phyloP scores from a whole-genome alignment of 2,888 invertebrate species.

The Pecten maximus region DNA sequence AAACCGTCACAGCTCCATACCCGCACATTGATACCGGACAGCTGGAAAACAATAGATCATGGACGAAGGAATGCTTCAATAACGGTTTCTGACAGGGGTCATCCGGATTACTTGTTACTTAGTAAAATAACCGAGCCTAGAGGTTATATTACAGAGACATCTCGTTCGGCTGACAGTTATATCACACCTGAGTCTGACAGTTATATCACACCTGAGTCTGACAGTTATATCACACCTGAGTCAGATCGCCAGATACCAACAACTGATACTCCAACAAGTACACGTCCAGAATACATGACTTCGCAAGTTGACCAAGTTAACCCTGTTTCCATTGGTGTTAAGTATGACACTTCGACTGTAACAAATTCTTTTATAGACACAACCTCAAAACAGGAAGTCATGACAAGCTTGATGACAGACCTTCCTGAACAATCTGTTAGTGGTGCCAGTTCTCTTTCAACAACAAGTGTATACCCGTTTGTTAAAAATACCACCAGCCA shows the following conservation, averaged over 20 bases:
- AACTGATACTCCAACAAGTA: neutral
- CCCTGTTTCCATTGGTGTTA: neutral
- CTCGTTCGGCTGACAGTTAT: neutral
- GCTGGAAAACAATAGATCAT: neutral
- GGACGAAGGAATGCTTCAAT: neutral
- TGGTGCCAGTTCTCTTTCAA: neutral
- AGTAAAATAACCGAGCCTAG: neutral
- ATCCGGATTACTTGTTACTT: neutral
- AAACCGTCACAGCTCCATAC: neutral
- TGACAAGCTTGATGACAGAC: neutral
- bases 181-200: neutral
- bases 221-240: neutral
- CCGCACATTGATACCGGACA: neutral
- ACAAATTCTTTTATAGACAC: neutral
- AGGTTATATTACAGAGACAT: neutral
- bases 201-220: neutral
- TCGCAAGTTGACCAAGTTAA: neutral
- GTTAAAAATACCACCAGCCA: neutral
- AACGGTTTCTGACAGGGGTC: neutral
- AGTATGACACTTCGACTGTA: neutral
- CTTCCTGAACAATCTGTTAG: neutral
- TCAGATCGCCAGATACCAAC: too few relatives aligned
- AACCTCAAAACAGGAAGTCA: neutral
- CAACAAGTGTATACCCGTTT: neutral
- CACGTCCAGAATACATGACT: too few relatives aligned